These are phyloP conservation scores for Quadriops clusia DNA, from an alignment of 2,888 invertebrate genomes.

Conservation along the genomic window DNA sequence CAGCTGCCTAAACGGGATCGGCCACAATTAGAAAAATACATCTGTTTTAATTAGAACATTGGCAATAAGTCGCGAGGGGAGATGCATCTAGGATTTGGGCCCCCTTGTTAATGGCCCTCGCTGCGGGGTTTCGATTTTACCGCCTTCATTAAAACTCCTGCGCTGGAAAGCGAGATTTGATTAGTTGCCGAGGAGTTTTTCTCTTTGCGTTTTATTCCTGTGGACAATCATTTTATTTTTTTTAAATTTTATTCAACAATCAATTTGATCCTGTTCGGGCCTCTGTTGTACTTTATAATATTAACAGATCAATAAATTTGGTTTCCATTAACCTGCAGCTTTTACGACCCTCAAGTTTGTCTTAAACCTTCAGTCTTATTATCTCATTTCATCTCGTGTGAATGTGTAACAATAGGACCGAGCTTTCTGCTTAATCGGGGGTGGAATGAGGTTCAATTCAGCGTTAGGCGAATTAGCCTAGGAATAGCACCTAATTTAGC, in stretches of 20 bases:
- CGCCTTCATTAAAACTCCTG: conserved; percentile 25
- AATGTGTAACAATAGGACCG: not conserved
- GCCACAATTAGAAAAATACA: conserved; percentile 26
- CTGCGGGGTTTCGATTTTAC: conserved; percentile 22
- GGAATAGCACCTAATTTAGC: conserved; percentile 22
- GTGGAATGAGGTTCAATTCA: conserved; percentile 15
- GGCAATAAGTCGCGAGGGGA: conserved; percentile 26
- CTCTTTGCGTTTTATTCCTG: not conserved
- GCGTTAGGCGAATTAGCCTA: conserved; percentile 19
- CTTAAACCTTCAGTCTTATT: no score
- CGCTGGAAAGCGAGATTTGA: conserved; percentile 17
- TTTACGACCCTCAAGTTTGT: no score
- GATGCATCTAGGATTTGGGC: conserved; percentile 21
- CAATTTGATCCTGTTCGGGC: no score
- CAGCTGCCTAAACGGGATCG: conserved; percentile 16
- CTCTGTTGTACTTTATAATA: no score
- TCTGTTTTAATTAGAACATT: conserved; percentile 34
- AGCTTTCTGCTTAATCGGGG: conserved; percentile 1
- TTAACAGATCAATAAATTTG: no score
- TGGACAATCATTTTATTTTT: no score
- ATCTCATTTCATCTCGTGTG: no score
- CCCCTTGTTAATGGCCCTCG: conserved; percentile 27
- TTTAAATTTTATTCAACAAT: no score
- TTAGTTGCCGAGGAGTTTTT: conserved; percentile 2
- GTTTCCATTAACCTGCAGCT: no score